Percentiles rank a stretch among this genome's conserved stretches.
Evolutionary conservation across 2,888 invertebrate genomes (phyloP).

Genomic region (Spisula solida): DNA sequence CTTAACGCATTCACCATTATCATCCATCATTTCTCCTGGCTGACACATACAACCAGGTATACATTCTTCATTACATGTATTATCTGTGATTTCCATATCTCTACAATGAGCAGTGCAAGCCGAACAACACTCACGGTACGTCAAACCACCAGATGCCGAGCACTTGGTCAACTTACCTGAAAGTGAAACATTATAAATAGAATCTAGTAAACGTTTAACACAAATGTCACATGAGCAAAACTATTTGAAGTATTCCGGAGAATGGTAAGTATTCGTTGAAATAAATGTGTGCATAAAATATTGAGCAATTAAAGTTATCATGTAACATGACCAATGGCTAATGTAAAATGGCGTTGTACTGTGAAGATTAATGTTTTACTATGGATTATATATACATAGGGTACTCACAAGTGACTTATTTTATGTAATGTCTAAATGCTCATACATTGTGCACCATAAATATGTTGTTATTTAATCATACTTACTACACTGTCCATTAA

Average conservation of each 20-base stretch:
- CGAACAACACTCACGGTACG: conserved; percentile 70
- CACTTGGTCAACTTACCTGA: conserved; percentile 41
- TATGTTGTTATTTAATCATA: not conserved
- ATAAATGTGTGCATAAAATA: too few relatives aligned
- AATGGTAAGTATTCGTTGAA: too few relatives aligned
- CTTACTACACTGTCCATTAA: conserved; percentile 61
- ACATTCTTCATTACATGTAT: conserved; percentile 69
- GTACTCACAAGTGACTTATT: too few relatives aligned
- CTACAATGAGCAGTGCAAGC: conserved; percentile 69
- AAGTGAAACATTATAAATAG: not conserved
- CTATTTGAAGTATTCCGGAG: too few relatives aligned
- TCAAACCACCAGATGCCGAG: conserved; percentile 44
- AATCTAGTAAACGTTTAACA: too few relatives aligned
- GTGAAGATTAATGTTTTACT: too few relatives aligned
- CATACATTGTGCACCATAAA: too few relatives aligned
- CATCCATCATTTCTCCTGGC: conserved; percentile 57
- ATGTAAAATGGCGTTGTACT: too few relatives aligned
- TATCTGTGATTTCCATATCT: conserved; percentile 69
- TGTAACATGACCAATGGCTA: too few relatives aligned
- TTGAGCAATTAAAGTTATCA: not conserved
- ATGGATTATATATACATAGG: too few relatives aligned
- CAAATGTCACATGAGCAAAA: too few relatives aligned
- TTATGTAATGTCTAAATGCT: too few relatives aligned
- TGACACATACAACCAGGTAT: conserved; percentile 73
- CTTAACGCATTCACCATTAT: conserved; percentile 71